phyloP scores from a whole-genome alignment of 2,113 vertebrate species.

The Hippocampus guttulatus region DNA sequence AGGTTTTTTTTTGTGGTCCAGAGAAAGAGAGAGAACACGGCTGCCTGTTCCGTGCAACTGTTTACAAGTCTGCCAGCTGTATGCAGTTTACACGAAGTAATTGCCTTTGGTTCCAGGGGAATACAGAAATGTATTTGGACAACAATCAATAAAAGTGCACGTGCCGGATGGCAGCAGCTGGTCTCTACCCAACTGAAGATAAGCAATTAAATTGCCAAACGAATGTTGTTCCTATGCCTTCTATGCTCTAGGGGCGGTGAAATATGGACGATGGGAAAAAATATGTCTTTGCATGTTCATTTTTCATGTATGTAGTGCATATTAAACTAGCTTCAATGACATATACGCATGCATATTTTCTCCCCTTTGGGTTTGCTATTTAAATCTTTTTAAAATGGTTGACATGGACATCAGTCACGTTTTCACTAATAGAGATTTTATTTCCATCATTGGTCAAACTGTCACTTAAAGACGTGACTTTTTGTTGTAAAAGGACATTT shows the following conservation, averaged over 20 bases:
- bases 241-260: conserved; percentile 34
- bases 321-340: conserved; percentile 20
- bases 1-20: too few relatives aligned
- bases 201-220: conserved; percentile 65
- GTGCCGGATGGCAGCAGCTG: conserved; percentile 57
- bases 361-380: neutral
- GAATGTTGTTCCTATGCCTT: conserved; percentile 56
- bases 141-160: conserved; percentile 67
- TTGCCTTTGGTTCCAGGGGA: conserved; percentile 64
- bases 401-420: neutral
- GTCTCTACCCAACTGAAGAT: conserved; percentile 50
- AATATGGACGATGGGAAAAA: conserved; percentile 30
- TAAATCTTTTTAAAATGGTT: neutral
- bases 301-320: conserved; percentile 12
- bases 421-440: neutral
- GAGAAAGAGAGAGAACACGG: neutral
- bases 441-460: neutral
- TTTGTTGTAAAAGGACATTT: neutral
- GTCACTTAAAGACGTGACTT: neutral
- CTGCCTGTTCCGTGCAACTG: conserved; percentile 45
- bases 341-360: neutral
- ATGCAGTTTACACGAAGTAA: conserved; percentile 62
- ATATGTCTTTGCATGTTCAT: conserved; percentile 14
- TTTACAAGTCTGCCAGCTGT: conserved; percentile 63
- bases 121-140: conserved; percentile 58